Evolutionary conservation across 2,888 invertebrate species (phyloP), one percentile per base, ranked within the genome.

Genomic region (Machimus atricapillus): DNA sequence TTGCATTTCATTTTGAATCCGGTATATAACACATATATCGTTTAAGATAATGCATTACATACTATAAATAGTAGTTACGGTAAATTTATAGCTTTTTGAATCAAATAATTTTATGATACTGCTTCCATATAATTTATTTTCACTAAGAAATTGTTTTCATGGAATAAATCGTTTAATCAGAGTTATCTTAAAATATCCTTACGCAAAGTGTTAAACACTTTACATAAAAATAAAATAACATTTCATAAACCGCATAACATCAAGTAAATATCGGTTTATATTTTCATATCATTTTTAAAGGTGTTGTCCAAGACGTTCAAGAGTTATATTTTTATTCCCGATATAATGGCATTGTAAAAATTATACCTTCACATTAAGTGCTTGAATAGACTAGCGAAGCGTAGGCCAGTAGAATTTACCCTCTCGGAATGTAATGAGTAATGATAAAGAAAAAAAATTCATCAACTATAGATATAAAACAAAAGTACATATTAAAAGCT

Each of bases 281-380:
- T 79, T 79, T 79, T 79, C 79, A 79, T 79, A 79, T 79, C 43
- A 79, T 40, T 40, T 79, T 52, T 14, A 31, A 23, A 79, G 52
- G 16, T 46, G 27, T 79, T 79, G 27, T 40, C 66, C 66, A 66
- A 66, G 66, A 66, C 66, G 66, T 66, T 66, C 23, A 66, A 66
- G 46, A 79, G 76, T 79, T 79, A 79, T 79, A 79, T 46, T 79
- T 46, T 79, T 31, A 79, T 31, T 79, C 46, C 79, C 23, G 46
- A 46, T 40, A 40, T 46, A 46, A 79, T 46, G 46, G 46, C 46
- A 46, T 79, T 46, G 46, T 46, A 79, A 79, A 31, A 79, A 79
- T 40, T 40, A 79, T 79, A 46, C 31, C 27, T 79, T 79, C 79
- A 79, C 79, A 79, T 40, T 79, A 79, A 79, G 79, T 79, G 79